Percentiles rank a stretch among this genome's conserved stretches.
These are phyloP conservation scores for Sapajus apella DNA, from an alignment of 2,113 vertebrate species.

Conservation along the genomic window DNA sequence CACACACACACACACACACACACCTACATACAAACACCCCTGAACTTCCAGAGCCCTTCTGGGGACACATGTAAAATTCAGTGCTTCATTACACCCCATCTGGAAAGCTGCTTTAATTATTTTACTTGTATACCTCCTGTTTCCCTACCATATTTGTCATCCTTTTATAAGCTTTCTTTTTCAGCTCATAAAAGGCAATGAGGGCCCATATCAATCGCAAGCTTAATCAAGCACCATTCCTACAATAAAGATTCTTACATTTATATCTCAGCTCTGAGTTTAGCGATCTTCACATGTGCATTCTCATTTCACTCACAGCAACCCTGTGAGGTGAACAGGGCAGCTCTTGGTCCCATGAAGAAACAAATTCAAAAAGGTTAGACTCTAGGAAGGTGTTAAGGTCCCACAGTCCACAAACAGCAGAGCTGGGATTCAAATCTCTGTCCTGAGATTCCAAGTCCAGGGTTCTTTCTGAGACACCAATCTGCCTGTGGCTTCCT, in stretches of 20 bases:
- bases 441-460: neutral
- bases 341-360: neutral
- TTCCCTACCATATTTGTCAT: neutral
- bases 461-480: neutral
- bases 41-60: neutral
- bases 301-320: neutral
- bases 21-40: neutral
- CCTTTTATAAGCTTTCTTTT: neutral
- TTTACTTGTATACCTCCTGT: neutral
- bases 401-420: neutral
- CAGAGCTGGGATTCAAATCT: neutral
- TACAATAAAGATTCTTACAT: neutral
- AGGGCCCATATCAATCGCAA: neutral
- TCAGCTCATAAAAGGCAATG: slow-evolving; percentile 15
- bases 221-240: neutral
- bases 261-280: neutral
- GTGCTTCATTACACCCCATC: neutral
- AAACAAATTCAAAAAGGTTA: neutral
- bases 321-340: neutral
- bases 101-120: neutral
- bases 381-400: too few relatives aligned
- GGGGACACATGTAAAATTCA: neutral
- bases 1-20: neutral
- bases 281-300: accelerated
- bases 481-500: neutral